Evolutionary conservation across 2,797 vertebrate species (phyloP).

Genomic region (Thalassophryne amazonica): DNA sequence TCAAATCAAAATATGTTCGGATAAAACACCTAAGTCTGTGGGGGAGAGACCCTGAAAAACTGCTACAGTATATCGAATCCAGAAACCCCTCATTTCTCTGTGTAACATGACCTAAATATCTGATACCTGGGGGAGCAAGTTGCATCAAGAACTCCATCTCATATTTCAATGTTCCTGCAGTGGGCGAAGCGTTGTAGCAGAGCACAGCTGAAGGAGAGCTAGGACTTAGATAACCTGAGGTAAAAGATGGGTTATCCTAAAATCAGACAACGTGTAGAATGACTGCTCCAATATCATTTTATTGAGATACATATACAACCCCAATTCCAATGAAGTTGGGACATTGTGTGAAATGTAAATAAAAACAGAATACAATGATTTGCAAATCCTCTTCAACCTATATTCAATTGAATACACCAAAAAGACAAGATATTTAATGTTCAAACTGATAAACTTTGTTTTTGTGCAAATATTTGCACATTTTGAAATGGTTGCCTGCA

Average conservation of each 20-base stretch:
- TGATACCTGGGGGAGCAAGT: slow-evolving; percentile 58
- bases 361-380: no score
- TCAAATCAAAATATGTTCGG: slow-evolving; percentile 32
- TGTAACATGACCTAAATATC: slow-evolving; percentile 73
- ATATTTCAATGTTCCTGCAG: slow-evolving; percentile 26
- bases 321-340: no score
- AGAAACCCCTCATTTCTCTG: slow-evolving; percentile 58
- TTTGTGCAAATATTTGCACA: no score
- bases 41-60: slow-evolving; percentile 61
- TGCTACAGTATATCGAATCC: slow-evolving; percentile 57
- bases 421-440: no score
- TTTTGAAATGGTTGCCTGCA: no score
- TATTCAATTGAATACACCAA: no score
- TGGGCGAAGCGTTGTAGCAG: slow-evolving; percentile 25
- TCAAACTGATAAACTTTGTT: no score
- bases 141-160: slow-evolving; percentile 55
- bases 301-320: no score
- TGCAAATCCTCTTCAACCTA: no score
- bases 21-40: slow-evolving; percentile 61
- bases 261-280: no score
- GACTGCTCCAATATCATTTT: no score
- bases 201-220: slow-evolving; percentile 19
- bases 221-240: slow-evolving; percentile 17
- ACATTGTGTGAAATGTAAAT: no score
- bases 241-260: slow-evolving; percentile 39